These are phyloP conservation scores for Xiphias gladius DNA, from an alignment of 2,113 vertebrate genomes.

Conservation along the genomic window DNA sequence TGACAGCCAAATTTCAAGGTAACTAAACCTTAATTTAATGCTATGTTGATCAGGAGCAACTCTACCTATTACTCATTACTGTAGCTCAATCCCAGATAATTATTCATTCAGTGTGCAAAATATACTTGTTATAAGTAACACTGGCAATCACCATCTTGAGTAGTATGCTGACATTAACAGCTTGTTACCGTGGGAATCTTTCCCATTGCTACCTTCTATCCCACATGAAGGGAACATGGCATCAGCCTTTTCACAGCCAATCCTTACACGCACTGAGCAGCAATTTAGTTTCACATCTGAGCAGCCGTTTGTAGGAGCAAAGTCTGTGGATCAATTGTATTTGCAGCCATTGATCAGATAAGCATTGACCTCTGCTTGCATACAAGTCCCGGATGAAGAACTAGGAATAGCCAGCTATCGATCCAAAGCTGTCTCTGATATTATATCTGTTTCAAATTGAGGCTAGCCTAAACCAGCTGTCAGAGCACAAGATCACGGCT, in stretches of 20 bases:
- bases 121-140: slow-evolving; percentile 27
- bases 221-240: slow-evolving; percentile 39
- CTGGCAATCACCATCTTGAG: slow-evolving; percentile 35
- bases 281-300: slow-evolving; percentile 64
- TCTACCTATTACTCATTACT: slow-evolving; percentile 3
- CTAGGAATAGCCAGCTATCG: slow-evolving; percentile 72
- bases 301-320: slow-evolving; percentile 44
- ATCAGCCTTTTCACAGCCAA: slow-evolving; percentile 57
- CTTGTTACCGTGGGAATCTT: slow-evolving; percentile 68
- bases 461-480: slow-evolving; percentile 42
- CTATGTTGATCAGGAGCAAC: slow-evolving; percentile 41
- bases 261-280: slow-evolving; percentile 46
- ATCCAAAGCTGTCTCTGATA: slow-evolving; percentile 69
- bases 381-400: slow-evolving; percentile 51
- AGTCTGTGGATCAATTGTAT: slow-evolving; percentile 70
- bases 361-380: slow-evolving; percentile 70
- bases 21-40: slow-evolving; percentile 30
- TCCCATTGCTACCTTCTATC: slow-evolving; percentile 41
- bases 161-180: slow-evolving; percentile 27
- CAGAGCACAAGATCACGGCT: slow-evolving; percentile 43
- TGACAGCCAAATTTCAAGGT: slow-evolving; percentile 19
- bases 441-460: slow-evolving; percentile 72
- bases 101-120: slow-evolving; percentile 35
- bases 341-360: slow-evolving; percentile 78
- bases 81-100: slow-evolving; percentile 29